These are phyloP conservation scores for Megaptera novaeangliae DNA, from an alignment of 2,113 vertebrate species.

Conservation along the genomic window DNA sequence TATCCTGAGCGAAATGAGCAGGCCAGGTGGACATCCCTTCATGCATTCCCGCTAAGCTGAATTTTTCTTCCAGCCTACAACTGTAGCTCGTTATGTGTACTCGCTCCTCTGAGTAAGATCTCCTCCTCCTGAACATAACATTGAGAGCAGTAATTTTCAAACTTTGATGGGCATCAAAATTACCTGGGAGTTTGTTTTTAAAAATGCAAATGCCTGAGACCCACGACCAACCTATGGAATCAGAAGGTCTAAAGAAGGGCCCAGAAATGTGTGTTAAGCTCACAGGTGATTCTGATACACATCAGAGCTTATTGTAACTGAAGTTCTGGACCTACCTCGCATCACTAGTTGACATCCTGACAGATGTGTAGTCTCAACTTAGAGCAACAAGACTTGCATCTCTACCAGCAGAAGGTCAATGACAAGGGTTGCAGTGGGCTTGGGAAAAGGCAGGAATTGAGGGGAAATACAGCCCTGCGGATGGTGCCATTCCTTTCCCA, in stretches of 20 bases:
- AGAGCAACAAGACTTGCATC: neutral
- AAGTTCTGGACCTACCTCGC: neutral
- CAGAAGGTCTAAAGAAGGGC: neutral
- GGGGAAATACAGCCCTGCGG: neutral
- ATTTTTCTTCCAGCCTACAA: neutral
- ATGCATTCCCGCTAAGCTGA: neutral
- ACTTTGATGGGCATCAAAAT: neutral
- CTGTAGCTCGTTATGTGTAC: neutral
- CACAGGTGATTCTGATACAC: neutral
- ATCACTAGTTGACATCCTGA: neutral
- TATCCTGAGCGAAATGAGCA: neutral
- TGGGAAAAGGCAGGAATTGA: neutral
- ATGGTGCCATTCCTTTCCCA: neutral
- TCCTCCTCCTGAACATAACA: neutral
- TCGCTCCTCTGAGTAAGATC: neutral
- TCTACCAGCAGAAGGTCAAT: neutral
- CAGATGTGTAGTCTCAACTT: neutral
- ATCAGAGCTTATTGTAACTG: neutral
- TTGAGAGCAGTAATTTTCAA: neutral
- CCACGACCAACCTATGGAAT: neutral
- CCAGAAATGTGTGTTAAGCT: neutral
- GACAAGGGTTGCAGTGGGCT: neutral
- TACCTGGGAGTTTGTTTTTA: neutral
- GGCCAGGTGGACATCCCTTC: neutral
- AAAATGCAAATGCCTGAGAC: neutral